Percentiles rank a stretch among this genome's conserved stretches.
phyloP scores from a whole-genome alignment of 64 coral and sea anemone genomes.

The Stichodactyla helianthus region DNA sequence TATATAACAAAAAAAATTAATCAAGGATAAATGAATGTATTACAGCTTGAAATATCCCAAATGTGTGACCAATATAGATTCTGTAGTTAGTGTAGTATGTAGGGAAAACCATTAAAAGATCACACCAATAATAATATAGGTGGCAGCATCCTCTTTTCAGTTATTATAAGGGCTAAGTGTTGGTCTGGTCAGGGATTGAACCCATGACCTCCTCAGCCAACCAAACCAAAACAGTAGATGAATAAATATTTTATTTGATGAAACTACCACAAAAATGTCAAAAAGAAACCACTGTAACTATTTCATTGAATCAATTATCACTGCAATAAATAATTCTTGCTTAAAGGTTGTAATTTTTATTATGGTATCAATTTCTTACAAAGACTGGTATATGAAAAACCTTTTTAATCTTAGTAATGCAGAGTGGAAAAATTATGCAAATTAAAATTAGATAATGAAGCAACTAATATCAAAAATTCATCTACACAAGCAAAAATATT shows the following conservation, averaged over 20 bases:
- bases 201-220: neutral
- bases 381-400: neutral
- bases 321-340: constrained; percentile 22
- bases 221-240: neutral
- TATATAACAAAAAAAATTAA: no score
- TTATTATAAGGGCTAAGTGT: no score
- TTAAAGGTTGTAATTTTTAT: constrained; percentile 1
- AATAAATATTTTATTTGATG: neutral
- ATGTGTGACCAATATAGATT: no score
- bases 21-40: no score
- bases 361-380: neutral
- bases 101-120: no score
- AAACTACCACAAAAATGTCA: neutral
- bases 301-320: neutral
- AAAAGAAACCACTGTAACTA: neutral
- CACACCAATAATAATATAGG: no score
- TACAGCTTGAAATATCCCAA: no score
- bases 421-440: neutral
- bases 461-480: neutral
- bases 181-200: no score
- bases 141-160: no score
- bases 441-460: no score
- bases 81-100: no score
- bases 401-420: neutral
- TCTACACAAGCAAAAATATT: neutral